phyloP scores from a whole-genome alignment of 2,797 vertebrate genomes.

The Sebastes hubbsi region DNA sequence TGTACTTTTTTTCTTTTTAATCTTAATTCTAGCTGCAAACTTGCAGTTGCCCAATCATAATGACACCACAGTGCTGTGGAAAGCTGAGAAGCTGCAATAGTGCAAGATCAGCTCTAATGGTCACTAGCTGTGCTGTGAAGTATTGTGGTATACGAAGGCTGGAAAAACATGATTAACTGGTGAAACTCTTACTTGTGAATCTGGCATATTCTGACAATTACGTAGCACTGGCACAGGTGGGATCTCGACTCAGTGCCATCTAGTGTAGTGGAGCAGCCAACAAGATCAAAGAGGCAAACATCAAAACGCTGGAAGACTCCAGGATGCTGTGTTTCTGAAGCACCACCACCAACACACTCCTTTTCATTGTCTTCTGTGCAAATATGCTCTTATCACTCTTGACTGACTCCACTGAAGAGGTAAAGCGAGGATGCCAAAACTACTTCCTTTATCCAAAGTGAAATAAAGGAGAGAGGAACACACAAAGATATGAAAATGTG shows the following conservation, averaged over 20 bases:
- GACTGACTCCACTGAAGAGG: slow-evolving; percentile 10
- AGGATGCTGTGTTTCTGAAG: slow-evolving; percentile 26
- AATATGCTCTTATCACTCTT: background rate
- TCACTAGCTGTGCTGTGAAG: background rate
- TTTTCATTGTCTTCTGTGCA: slow-evolving; percentile 43
- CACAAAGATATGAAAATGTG: background rate
- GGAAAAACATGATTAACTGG: background rate
- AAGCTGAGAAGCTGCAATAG: background rate
- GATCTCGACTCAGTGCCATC: slow-evolving; percentile 39
- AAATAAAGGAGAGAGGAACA: background rate
- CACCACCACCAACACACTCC: background rate
- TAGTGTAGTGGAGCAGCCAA: slow-evolving; percentile 53
- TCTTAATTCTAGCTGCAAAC: background rate
- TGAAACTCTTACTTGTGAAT: slow-evolving; percentile 28
- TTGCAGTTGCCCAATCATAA: background rate
- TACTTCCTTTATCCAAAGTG: slow-evolving; percentile 4
- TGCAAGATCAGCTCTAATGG: background rate
- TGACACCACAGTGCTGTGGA: background rate
- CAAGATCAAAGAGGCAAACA: slow-evolving; percentile 59
- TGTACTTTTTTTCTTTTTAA: background rate
- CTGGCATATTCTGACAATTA: slow-evolving; percentile 39
- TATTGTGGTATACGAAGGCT: slow-evolving; percentile 3
- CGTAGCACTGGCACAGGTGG: slow-evolving; percentile 42
- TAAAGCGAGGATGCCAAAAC: slow-evolving; percentile 17
- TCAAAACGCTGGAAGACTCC: slow-evolving; percentile 43